Conservation (phyloP, 2,113 vertebrate species). For the Chloropsis cyanopogon region DNA sequence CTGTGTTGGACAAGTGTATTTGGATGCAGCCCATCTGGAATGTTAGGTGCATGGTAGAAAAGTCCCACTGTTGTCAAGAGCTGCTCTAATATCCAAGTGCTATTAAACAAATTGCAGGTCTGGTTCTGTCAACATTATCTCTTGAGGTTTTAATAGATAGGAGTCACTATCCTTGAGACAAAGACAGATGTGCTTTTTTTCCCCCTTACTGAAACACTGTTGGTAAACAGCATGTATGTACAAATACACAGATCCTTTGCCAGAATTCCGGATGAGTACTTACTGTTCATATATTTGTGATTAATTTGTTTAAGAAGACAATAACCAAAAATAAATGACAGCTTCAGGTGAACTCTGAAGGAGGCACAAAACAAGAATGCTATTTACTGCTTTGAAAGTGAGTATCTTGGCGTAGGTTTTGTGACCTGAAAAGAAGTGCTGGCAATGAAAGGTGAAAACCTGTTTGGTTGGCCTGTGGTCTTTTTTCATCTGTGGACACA, state of each 20-base stretch:
- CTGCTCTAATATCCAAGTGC: neutral
- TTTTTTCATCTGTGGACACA: conserved; percentile 30
- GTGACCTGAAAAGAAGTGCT: conserved; percentile 43
- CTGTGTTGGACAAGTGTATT: conserved; percentile 61
- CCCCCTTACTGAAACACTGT: neutral
- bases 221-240: neutral
- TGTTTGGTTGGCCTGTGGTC: conserved; percentile 26
- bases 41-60: conserved; percentile 19
- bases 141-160: neutral
- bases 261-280: neutral
- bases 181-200: neutral
- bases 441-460: conserved; percentile 41
- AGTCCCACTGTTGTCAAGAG: neutral
- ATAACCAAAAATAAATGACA: neutral
- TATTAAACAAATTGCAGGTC: neutral
- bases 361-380: neutral
- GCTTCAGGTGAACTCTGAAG: conserved; percentile 16
- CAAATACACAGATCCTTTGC: neutral
- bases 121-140: conserved; percentile 4
- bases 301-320: conserved; percentile 11
- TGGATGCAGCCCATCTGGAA: conserved; percentile 56
- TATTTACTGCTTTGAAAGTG: conserved; percentile 44
- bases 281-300: neutral
- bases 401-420: conserved; percentile 51
- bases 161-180: neutral